Evolutionary conservation across 2,888 invertebrate species (phyloP), one percentile per base, ranked within the genome.

Genomic region (Drosophila eohydei): DNA sequence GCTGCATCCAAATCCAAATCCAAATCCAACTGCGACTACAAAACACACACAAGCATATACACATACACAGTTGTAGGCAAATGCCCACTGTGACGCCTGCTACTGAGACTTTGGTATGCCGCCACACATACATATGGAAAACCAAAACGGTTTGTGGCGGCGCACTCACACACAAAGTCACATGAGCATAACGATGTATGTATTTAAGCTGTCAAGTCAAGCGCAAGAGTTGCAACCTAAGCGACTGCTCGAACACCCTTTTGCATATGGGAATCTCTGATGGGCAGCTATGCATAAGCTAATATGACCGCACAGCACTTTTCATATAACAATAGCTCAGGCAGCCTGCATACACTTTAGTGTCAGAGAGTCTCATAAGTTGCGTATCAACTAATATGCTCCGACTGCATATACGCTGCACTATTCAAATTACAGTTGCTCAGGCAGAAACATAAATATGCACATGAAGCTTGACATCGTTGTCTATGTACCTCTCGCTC

Each of bases 381-480:
- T 11, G 32, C 14, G 43, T 5, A 11, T 0, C 8, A 16, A 4
- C 16, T n/a, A 8, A 65, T 51, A 61, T 62, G 64, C 65, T 28
- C 40, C n/a, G 3, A 2, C 11, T 3, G 16, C 36, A 34, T 4
- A 48, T 30, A 1, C 38, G 14, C 38, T 59, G 41, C 54, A 34
- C 46, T 50, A 3, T 36, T 1, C 21, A 16, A 14, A 16, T 16
- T 46, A 21, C 57, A 58, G 46, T 16, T 58, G 28, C 46, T 28
- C 46, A 16, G 46, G n/a, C 57, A 36, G 38, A 28, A 46, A 30
- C 44, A 57, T 46, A 58, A 58, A 58, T 58, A 46, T 46, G 57
- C 55, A 71, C 55, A 55, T 71, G 55, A 36, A 51, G 50, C 58
- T 16, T 32, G 30, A 41, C 14, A 60, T 34, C 2, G 38, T 8